Conservation (phyloP, 1,140 invertebrate species). For the Neodiprion fabricii region DNA sequence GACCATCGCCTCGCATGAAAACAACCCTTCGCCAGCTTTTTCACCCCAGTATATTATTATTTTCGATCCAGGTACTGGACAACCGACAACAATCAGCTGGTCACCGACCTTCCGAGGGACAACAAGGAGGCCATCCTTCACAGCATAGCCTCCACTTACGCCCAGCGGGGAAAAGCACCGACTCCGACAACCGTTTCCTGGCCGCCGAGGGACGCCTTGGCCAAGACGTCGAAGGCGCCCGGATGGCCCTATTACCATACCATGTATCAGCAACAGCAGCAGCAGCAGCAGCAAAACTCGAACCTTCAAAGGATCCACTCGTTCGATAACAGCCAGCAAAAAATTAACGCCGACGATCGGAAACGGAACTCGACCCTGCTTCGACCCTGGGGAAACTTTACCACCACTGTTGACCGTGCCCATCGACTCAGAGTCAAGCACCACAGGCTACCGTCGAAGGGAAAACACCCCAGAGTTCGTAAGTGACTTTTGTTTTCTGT, state of each 20-base stretch:
- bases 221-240: neutral
- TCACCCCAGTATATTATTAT: neutral
- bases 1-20: too few species aligned
- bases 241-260: constrained; percentile 44
- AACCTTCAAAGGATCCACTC: constrained; percentile 45
- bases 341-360: constrained; percentile 39
- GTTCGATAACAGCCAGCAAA: constrained; percentile 51
- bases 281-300: neutral
- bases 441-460: constrained; percentile 47
- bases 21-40: too few species aligned
- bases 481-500: constrained; percentile 30
- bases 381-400: neutral
- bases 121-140: constrained; percentile 76
- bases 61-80: constrained; percentile 53
- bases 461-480: constrained; percentile 51
- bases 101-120: constrained; percentile 68
- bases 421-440: constrained; percentile 54
- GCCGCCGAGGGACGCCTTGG: neutral
- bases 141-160: constrained; percentile 74
- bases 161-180: constrained; percentile 55
- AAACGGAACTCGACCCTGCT: constrained; percentile 36
- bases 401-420: constrained; percentile 38
- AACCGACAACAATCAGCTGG: constrained; percentile 45
- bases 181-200: constrained; percentile 35
- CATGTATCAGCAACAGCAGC: neutral